Conservation (phyloP, 2,113 vertebrate genomes). For the Salminus brasiliensis region DNA sequence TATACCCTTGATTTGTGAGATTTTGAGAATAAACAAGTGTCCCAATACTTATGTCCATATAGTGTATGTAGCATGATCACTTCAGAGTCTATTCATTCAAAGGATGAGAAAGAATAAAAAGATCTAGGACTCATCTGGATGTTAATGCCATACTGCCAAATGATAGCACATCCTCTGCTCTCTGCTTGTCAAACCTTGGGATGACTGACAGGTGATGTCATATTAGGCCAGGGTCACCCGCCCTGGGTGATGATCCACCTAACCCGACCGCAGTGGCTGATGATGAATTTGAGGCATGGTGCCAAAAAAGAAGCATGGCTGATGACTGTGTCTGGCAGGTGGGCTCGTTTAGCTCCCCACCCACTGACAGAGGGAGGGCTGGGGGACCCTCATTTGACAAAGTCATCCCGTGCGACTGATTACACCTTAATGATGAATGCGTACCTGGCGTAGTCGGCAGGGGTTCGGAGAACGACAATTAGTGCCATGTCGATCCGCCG, state of each 20-base stretch:
- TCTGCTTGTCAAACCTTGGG: background rate
- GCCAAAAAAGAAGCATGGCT: background rate
- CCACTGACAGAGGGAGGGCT: conserved; percentile 58
- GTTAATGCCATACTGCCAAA: background rate
- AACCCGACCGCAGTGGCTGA: conserved; percentile 2
- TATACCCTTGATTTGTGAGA: too few species aligned
- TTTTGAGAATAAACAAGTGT: too few species aligned
- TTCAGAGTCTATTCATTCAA: too few species aligned
- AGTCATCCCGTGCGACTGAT: conserved; percentile 62
- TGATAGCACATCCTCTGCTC: background rate
- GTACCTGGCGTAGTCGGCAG: conserved; percentile 57
- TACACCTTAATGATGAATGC: conserved; percentile 71
- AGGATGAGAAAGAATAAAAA: too few species aligned
- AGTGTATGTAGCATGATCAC: too few species aligned
- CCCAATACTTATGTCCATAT: too few species aligned
- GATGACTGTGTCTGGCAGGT: conserved; percentile 7
- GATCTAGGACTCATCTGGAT: background rate
- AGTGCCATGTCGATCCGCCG: conserved; percentile 70
- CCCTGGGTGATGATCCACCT: conserved; percentile 9
- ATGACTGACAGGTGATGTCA: conserved; percentile 14
- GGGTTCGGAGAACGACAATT: conserved; percentile 73
- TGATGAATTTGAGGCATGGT: conserved; percentile 10
- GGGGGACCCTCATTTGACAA: conserved; percentile 70
- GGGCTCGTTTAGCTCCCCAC: background rate
- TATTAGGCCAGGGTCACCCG: background rate